phyloP scores from a whole-genome alignment of 2,888 invertebrate genomes.

The Platycheirus rosarum region DNA sequence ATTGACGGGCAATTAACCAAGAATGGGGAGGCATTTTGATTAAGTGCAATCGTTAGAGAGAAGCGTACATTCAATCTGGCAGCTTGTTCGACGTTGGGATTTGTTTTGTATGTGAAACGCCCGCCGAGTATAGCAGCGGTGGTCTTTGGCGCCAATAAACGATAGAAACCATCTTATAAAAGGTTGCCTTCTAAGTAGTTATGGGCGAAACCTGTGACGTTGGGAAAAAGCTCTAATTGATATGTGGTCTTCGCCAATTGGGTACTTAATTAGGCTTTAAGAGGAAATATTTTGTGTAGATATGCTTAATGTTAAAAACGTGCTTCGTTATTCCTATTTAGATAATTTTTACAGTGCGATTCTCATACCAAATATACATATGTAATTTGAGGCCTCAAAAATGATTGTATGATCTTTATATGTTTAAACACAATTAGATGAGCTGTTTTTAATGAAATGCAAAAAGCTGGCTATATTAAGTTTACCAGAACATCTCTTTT shows the following conservation, averaged over 20 bases:
- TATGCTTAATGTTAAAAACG: constrained; percentile 14
- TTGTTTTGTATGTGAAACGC: constrained; percentile 42
- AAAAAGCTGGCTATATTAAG: too few species aligned
- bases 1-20: constrained; percentile 73
- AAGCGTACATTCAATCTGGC: constrained; percentile 48
- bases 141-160: constrained; percentile 54
- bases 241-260: constrained; percentile 59
- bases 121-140: constrained; percentile 31
- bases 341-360: too few species aligned
- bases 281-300: background rate
- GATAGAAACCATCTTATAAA: constrained; percentile 14
- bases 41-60: constrained; percentile 66
- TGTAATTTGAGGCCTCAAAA: too few species aligned
- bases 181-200: constrained; percentile 16
- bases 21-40: constrained; percentile 69
- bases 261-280: constrained; percentile 40
- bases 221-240: constrained; percentile 47
- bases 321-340: background rate
- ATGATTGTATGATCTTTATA: too few species aligned
- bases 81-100: constrained; percentile 52
- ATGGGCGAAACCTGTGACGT: constrained; percentile 55
- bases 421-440: too few species aligned
- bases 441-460: too few species aligned
- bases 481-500: too few species aligned
- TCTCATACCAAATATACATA: too few species aligned